Conservation (phyloP, 2,888 invertebrate species). For the Agrypnus murinus region DNA sequence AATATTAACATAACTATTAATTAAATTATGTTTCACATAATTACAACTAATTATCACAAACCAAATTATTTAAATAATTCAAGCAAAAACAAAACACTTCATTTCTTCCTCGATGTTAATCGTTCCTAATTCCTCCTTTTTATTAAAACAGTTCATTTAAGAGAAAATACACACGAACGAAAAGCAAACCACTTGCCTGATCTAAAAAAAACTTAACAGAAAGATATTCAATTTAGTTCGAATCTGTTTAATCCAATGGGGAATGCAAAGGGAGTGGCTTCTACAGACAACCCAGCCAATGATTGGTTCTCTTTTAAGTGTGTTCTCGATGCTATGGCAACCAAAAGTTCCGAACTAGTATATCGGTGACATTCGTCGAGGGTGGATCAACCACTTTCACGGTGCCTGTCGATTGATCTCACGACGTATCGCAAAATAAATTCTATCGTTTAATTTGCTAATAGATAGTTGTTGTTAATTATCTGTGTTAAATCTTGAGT, state of each 20-base stretch:
- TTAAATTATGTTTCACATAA: no score
- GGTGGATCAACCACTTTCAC: constrained; percentile 54
- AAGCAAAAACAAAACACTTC: no score
- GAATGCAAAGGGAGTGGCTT: constrained; percentile 67
- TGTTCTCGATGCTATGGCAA: constrained; percentile 70
- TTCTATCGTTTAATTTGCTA: no score
- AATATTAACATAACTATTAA: no score
- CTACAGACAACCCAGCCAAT: constrained; percentile 67
- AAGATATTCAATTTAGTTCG: constrained; percentile 71
- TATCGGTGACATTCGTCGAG: constrained; percentile 63
- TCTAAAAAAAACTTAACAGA: constrained; percentile 69
- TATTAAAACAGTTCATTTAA: not conserved
- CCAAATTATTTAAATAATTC: no score
- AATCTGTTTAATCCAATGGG: constrained; percentile 72
- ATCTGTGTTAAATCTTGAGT: not conserved
- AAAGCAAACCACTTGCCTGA: constrained; percentile 51
- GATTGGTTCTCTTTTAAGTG: constrained; percentile 65
- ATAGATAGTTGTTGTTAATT: constrained; percentile 13
- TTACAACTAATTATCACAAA: no score
- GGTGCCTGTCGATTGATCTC: constrained; percentile 44
- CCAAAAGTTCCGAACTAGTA: constrained; percentile 66
- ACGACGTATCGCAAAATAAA: constrained; percentile 42
- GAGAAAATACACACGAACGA: constrained; percentile 43
- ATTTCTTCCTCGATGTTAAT: no score
- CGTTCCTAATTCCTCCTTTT: no score